Evolutionary conservation across 2,888 invertebrate species (phyloP), one percentile per base, ranked within the genome.

Genomic region (Pachydiplax longipennis): DNA sequence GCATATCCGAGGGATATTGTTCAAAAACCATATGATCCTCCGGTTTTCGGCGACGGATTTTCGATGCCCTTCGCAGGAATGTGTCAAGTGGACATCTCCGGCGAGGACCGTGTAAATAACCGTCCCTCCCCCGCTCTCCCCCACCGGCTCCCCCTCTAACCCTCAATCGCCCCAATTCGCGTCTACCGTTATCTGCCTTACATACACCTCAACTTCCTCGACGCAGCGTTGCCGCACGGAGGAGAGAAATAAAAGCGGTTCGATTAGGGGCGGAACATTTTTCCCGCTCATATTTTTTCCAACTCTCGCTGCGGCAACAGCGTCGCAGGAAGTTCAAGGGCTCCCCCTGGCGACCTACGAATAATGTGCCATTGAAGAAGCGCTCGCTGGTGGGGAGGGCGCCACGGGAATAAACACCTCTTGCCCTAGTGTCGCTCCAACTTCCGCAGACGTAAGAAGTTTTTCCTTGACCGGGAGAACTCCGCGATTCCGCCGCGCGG

Each of bases 151-250:
- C 73, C 31, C 2, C 73, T 13, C 15, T 15, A 31, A 31, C 73
- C 73, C 73, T 73, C 87, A 31, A 61, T 87, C 87, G 87, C 87
- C 87, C 87, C 87, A 87, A 87, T 87, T 87, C 87, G 31, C 35
- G n/a, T 87, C 37, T 87, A 87, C 87, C 87, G 87, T 87, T 87
- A 87, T 61, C 87, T 65, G 87, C 61, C 87, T 61, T 87, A 87
- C 87, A 87, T 87, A 87, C 87, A 87, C 87, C 87, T 83, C 83
- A 87, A 61, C 87, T 87, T 87, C 87, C 87, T 65, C 65, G 37
- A 61, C 61, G 61, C 87, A 87, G 37, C 87, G 87, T 87, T 87
- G 87, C 87, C 87, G 61, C 10, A 18, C 37, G 37, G 37, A 2
- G 35, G 58, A 40, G 61, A 87, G 61, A 87, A 87, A 87, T 87